phyloP scores from a whole-genome alignment of 2,113 vertebrate genomes.

The Thinocorus orbignyianus region DNA sequence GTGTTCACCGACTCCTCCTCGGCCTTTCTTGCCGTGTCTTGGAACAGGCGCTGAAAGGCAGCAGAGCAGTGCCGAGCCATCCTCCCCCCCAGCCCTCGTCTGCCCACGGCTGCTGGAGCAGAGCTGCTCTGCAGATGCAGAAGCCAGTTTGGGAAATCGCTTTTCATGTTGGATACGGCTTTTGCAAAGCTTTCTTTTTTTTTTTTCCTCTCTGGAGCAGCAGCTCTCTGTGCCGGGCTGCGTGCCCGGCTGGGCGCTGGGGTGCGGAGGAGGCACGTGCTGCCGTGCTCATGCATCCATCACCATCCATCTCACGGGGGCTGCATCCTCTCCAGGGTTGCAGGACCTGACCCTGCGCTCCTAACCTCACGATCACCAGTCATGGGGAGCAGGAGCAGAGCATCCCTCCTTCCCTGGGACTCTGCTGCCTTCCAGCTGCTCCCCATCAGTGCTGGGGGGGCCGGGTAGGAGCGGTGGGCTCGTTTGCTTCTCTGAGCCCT shows the following conservation, averaged over 20 bases:
- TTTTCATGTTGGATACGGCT: neutral
- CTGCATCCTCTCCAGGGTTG: neutral
- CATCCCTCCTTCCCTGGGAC: neutral
- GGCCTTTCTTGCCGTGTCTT: neutral
- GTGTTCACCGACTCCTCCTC: neutral
- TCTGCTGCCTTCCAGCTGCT: neutral
- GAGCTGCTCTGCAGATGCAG: neutral
- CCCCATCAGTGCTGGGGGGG: neutral
- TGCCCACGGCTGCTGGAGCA: neutral
- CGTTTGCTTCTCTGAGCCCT: accelerated
- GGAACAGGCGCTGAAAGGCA: neutral
- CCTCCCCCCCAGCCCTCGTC: neutral
- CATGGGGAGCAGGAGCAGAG: accelerated
- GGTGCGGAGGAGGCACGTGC: neutral
- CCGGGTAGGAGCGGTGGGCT: neutral
- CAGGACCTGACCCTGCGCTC: accelerated
- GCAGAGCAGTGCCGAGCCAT: neutral
- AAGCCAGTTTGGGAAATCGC: neutral
- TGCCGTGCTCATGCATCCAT: accelerated
- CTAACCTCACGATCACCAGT: accelerated
- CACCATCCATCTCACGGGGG: neutral
- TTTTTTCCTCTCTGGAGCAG: neutral
- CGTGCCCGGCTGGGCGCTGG: neutral
- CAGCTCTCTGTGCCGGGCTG: neutral
- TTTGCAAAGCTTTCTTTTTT: neutral